A percentile compares a stretch with the other conserved stretches of the same genome.
Evolutionary conservation across 2,888 invertebrate species (phyloP).

Genomic region (Aquatica leii): DNA sequence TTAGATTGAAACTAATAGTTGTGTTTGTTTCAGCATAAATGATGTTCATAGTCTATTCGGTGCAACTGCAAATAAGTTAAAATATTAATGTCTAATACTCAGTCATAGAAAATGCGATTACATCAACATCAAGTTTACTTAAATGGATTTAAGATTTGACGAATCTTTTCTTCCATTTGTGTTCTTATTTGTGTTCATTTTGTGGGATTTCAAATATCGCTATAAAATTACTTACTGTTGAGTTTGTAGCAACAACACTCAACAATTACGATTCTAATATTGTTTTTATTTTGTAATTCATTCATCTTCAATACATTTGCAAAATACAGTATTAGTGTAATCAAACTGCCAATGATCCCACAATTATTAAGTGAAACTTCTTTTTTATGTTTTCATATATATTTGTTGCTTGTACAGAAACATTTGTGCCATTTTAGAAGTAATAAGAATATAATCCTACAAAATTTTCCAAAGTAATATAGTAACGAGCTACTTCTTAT

Average conservation of each 20-base stretch:
- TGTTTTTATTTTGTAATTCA: slow-evolving; percentile 7
- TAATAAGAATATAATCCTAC: slow-evolving; percentile 44
- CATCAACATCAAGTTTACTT: not conserved
- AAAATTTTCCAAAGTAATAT: slow-evolving; percentile 29
- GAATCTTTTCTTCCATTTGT: slow-evolving; percentile 30
- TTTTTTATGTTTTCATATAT: slow-evolving; percentile 48
- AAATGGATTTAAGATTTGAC: slow-evolving; percentile 27
- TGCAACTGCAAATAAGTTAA: slow-evolving; percentile 47
- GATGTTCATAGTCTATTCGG: slow-evolving; percentile 44
- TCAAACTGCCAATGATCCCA: slow-evolving; percentile 57
- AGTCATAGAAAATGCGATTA: slow-evolving; percentile 14
- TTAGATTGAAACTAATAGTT: not conserved
- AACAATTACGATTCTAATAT: no score
- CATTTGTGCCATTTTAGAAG: slow-evolving; percentile 58
- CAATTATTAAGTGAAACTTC: slow-evolving; percentile 47
- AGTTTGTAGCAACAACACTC: not conserved
- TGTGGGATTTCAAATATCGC: slow-evolving; percentile 34
- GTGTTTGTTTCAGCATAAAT: slow-evolving; percentile 51
- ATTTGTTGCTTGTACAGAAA: slow-evolving; percentile 50
- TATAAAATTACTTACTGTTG: slow-evolving; percentile 1
- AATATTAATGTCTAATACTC: slow-evolving; percentile 45
- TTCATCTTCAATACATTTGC: slow-evolving; percentile 16
- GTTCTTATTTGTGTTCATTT: slow-evolving; percentile 45
- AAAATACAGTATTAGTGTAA: slow-evolving; percentile 44
- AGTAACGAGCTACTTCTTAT: slow-evolving; percentile 16